Evolutionary conservation across 2,797 vertebrate genomes (phyloP).

Genomic region (Eulemur coronatus): DNA sequence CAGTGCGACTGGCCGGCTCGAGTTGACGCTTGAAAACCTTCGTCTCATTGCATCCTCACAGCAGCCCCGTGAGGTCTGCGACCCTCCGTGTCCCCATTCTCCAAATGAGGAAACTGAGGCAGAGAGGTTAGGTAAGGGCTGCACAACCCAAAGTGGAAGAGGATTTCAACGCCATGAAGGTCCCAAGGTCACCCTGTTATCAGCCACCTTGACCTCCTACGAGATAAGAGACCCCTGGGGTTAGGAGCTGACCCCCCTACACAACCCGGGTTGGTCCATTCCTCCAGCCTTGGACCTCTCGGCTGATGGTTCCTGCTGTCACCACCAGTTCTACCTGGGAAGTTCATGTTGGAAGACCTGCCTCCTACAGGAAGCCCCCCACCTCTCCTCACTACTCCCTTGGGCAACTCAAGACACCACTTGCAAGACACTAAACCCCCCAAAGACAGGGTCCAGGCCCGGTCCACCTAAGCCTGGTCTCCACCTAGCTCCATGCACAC

Average conservation of each 20-base stretch:
- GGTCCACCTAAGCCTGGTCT: background rate
- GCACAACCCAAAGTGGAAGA: background rate
- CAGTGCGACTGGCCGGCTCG: background rate
- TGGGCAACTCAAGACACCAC: background rate
- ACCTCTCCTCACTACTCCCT: background rate
- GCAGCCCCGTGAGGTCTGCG: background rate
- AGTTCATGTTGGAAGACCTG: background rate
- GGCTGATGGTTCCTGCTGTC: background rate
- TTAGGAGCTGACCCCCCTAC: background rate
- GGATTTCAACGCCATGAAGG: background rate
- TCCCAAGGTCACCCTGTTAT: background rate
- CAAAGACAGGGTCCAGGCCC: background rate
- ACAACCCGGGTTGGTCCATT: background rate
- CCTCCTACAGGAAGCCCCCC: background rate
- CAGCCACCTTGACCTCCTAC: background rate
- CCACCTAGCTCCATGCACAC: background rate
- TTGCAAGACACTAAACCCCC: background rate
- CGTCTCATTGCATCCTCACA: background rate
- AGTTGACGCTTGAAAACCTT: background rate
- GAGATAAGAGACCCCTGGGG: background rate
- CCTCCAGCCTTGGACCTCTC: background rate
- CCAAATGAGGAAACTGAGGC: background rate
- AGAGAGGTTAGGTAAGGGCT: background rate
- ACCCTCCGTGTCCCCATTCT: background rate
- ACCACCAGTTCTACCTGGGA: background rate